These are phyloP conservation scores for Australoheros facetus DNA, from an alignment of 2,797 vertebrate genomes.

Conservation along the genomic window DNA sequence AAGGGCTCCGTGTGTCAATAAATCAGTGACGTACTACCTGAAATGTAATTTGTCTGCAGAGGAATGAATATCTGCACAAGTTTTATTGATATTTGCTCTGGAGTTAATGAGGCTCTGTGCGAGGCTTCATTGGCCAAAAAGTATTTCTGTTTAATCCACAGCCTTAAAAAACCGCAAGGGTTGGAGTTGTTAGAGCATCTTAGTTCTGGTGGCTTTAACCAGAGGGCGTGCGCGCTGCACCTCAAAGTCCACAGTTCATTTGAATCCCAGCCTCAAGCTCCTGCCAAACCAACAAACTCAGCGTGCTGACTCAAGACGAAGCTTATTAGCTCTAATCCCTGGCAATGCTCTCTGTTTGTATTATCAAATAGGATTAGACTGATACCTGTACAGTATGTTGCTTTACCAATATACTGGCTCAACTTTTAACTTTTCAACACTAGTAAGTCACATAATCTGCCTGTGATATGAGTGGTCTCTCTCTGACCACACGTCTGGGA, in stretches of 20 bases:
- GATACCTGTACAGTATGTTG: constrained; percentile 34
- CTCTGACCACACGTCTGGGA: not conserved
- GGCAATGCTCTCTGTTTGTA: constrained; percentile 45
- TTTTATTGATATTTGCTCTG: constrained; percentile 63
- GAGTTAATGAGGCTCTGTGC: constrained; percentile 53
- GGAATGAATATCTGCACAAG: constrained; percentile 7
- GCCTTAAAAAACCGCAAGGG: constrained; percentile 20
- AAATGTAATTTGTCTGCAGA: constrained; percentile 24
- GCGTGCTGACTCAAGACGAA: constrained; percentile 50
- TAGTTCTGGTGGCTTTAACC: constrained; percentile 74
- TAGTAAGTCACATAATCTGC: constrained; percentile 22
- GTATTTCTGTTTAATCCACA: constrained; percentile 58
- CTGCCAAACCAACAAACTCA: constrained; percentile 40
- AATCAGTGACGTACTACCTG: constrained; percentile 22
- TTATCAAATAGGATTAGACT: constrained; percentile 57
- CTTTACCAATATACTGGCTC: constrained; percentile 15
- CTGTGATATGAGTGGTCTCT: not conserved
- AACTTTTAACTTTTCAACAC: constrained; percentile 29
- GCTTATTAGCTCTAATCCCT: constrained; percentile 61
- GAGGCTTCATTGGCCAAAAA: constrained; percentile 55
- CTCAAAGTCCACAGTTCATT: constrained; percentile 60
- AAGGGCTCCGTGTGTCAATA: constrained; percentile 20
- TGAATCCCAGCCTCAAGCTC: constrained; percentile 47
- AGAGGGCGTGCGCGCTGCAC: constrained; percentile 20
- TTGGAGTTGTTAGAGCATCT: constrained; percentile 67